Conservation (phyloP, 2,888 invertebrate genomes). For the Ptilodon capucinus region DNA sequence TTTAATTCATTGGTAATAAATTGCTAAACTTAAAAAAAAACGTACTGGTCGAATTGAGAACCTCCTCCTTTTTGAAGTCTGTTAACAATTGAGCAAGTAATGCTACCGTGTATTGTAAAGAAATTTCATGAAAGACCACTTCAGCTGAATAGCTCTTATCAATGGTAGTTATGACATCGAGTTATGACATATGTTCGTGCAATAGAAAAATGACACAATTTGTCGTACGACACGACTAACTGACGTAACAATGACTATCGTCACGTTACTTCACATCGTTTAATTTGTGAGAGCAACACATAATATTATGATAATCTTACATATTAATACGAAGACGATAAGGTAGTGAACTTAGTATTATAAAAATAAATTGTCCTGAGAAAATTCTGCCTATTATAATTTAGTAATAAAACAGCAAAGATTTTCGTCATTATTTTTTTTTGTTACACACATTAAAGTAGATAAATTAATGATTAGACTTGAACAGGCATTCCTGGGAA, state of each 20-base stretch:
- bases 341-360: background rate
- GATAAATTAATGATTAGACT: slow-evolving; percentile 15
- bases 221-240: slow-evolving; percentile 5
- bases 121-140: slow-evolving; percentile 1
- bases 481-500: background rate
- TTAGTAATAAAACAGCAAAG: background rate
- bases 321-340: background rate
- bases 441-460: slow-evolving; percentile 27
- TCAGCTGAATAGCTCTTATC: slow-evolving; percentile 10
- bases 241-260: slow-evolving; percentile 33
- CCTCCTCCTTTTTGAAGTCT: background rate
- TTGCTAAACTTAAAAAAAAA: no score
- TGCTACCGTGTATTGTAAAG: background rate
- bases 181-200: slow-evolving; percentile 3
- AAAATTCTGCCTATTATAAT: background rate
- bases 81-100: background rate
- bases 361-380: background rate
- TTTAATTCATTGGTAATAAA: background rate
- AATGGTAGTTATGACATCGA: slow-evolving; percentile 17
- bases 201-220: slow-evolving; percentile 20
- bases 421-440: slow-evolving; percentile 11
- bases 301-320: background rate
- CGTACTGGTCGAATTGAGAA: no score
- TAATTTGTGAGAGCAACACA: slow-evolving; percentile 32
- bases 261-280: slow-evolving; percentile 28